phyloP scores from a whole-genome alignment of 2,888 invertebrate genomes.

The Lasiommata megera region DNA sequence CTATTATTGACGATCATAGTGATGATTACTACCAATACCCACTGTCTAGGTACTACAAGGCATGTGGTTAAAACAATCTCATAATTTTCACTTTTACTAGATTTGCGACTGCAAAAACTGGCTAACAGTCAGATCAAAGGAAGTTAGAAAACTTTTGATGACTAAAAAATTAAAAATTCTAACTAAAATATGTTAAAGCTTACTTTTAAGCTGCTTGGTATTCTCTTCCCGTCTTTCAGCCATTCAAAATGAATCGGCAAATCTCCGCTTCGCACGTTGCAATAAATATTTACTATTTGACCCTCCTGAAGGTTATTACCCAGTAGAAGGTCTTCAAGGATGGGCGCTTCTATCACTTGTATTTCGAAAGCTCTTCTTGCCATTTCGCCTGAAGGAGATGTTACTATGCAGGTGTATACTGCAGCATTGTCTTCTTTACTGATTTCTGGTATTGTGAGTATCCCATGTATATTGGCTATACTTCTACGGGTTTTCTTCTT shows the following conservation, averaged over 20 bases:
- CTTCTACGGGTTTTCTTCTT: conserved; percentile 55
- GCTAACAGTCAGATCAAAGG: no score
- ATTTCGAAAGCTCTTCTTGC: conserved; percentile 82
- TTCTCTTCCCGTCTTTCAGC: conserved; percentile 84
- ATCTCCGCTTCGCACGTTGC: conserved; percentile 87
- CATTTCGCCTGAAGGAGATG: conserved; percentile 85
- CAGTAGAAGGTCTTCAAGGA: conserved; percentile 90
- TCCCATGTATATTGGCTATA: conserved; percentile 74
- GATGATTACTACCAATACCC: no score
- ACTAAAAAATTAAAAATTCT: not conserved
- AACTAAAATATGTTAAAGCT: not conserved
- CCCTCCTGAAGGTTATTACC: conserved; percentile 91
- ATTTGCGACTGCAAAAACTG: no score
- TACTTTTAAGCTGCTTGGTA: conserved; percentile 84
- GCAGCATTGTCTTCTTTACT: conserved; percentile 86
- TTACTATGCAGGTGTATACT: conserved; percentile 89
- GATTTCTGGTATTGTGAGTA: conserved; percentile 82
- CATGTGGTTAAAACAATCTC: no score
- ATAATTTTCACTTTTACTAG: no score
- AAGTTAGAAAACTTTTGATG: no score
- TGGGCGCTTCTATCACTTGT: conserved; percentile 87
- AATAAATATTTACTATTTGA: conserved; percentile 91
- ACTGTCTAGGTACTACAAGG: no score
- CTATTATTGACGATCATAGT: no score
- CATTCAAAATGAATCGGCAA: conserved; percentile 86